These are phyloP conservation scores for Tenthredo livida DNA, from an alignment of 2,888 invertebrate species.

Conservation along the genomic window DNA sequence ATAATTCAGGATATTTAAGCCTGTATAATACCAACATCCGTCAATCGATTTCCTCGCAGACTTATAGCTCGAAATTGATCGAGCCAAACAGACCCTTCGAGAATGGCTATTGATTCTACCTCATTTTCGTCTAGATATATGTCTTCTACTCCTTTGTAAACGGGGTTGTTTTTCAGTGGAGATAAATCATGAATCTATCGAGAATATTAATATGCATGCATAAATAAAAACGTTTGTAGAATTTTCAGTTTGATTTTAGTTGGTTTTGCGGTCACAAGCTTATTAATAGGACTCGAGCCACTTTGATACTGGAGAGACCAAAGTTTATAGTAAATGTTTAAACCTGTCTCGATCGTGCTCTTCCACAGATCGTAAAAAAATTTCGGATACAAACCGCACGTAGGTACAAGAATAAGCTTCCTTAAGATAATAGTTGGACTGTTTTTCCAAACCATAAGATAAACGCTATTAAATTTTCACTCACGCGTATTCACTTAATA, in stretches of 20 bases:
- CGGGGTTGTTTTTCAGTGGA: conserved; percentile 83
- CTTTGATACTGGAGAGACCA: not conserved
- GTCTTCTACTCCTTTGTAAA: conserved; percentile 86
- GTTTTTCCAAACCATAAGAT: not conserved
- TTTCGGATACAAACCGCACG: not conserved
- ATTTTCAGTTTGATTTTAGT: conserved; percentile 2
- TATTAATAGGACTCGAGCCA: not conserved
- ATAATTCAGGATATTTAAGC: not conserved
- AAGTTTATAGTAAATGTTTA: not conserved
- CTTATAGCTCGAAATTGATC: conserved; percentile 89
- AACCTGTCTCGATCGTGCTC: not conserved
- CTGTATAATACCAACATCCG: conserved; percentile 81
- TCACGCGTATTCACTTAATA: not conserved
- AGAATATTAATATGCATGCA: not conserved
- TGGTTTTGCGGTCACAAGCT: not conserved
- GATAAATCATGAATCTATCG: conserved; percentile 83
- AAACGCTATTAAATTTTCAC: not conserved
- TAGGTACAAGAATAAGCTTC: not conserved
- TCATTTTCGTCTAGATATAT: conserved; percentile 89
- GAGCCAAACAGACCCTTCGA: conserved; percentile 91
- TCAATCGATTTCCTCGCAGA: conserved; percentile 86
- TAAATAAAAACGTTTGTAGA: not conserved
- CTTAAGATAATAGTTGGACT: not conserved
- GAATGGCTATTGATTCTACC: conserved; percentile 83
- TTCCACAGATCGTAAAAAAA: conserved; percentile 28